Percentiles rank a stretch among this genome's conserved stretches.
Evolutionary conservation across 2,797 vertebrate species (phyloP).

Genomic region (Loriculus beryllinus): DNA sequence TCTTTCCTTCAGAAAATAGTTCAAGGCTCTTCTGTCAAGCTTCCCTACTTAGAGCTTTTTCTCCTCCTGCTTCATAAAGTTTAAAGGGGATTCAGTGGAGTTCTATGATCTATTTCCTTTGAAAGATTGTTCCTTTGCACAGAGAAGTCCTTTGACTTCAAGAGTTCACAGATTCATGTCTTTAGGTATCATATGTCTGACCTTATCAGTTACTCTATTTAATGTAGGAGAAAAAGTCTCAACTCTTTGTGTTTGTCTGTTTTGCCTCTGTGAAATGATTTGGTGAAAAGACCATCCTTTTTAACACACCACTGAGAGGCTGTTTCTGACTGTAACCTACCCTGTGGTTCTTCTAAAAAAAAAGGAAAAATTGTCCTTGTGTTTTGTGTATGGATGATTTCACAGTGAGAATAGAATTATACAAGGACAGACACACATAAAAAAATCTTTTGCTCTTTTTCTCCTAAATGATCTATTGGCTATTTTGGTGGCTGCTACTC

Average conservation of each 20-base stretch:
- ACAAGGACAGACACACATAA: constrained; percentile 78
- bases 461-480: constrained; percentile 75
- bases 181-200: constrained; percentile 95
- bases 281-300: constrained; percentile 85
- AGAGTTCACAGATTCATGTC: constrained; percentile 93
- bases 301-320: constrained; percentile 81
- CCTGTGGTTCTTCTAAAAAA: constrained; percentile 80
- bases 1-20: constrained; percentile 93
- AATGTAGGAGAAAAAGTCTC: constrained; percentile 89
- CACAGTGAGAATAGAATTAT: constrained; percentile 84
- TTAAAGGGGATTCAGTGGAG: constrained; percentile 87
- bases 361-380: constrained; percentile 77
- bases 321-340: constrained; percentile 82
- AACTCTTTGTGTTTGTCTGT: constrained; percentile 90
- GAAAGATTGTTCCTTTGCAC: constrained; percentile 85
- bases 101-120: constrained; percentile 88
- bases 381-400: constrained; percentile 84
- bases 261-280: constrained; percentile 88
- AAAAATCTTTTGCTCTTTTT: constrained; percentile 82
- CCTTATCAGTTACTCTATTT: constrained; percentile 93
- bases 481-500: constrained; percentile 77
- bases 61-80: constrained; percentile 89
- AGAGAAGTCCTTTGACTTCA: constrained; percentile 90
- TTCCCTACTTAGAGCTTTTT: constrained; percentile 87
- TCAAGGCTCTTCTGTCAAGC: constrained; percentile 93